Conservation (phyloP, 92 coral and sea anemone species). For the Phenganax marumi region DNA sequence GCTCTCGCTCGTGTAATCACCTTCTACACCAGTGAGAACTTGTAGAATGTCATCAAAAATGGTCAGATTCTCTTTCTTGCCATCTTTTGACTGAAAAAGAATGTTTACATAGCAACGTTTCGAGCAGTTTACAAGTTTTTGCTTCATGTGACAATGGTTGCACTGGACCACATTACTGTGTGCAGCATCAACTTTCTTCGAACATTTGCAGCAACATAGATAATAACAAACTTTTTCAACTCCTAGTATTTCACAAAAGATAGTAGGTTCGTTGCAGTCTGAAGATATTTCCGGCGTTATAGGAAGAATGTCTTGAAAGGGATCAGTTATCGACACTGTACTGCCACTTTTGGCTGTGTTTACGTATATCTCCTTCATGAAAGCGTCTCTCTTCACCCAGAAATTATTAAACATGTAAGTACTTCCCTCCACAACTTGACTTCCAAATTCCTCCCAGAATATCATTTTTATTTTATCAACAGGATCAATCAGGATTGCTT, state of each 20-base stretch:
- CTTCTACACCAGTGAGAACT: not conserved
- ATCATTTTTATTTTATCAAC: constrained; percentile 27
- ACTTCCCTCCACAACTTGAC: constrained; percentile 33
- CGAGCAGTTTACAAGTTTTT: constrained; percentile 1
- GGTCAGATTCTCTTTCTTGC: not conserved
- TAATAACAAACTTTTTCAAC: constrained; percentile 30
- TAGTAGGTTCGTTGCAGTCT: constrained; percentile 19
- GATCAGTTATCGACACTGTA: constrained; percentile 38
- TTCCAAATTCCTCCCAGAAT: constrained; percentile 32
- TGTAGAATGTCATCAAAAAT: not conserved
- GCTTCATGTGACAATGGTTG: not conserved
- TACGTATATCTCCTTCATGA: constrained; percentile 45
- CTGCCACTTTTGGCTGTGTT: constrained; percentile 62
- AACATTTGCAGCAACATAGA: constrained; percentile 31
- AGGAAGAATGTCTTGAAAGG: constrained; percentile 49
- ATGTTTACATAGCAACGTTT: constrained; percentile 9
- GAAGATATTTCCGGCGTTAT: constrained; percentile 46
- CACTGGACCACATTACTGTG: not conserved
- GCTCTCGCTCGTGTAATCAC: not conserved
- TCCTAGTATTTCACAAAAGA: constrained; percentile 29
- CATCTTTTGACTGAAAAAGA: not conserved
- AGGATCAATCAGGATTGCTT: constrained; percentile 49
- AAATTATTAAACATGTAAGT: constrained; percentile 57
- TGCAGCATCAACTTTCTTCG: constrained; percentile 11
- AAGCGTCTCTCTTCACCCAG: constrained; percentile 50